Evolutionary conservation across 2,113 vertebrate species (phyloP), one percentile per base, ranked within the genome.

Genomic region (Ellobius talpinus): DNA sequence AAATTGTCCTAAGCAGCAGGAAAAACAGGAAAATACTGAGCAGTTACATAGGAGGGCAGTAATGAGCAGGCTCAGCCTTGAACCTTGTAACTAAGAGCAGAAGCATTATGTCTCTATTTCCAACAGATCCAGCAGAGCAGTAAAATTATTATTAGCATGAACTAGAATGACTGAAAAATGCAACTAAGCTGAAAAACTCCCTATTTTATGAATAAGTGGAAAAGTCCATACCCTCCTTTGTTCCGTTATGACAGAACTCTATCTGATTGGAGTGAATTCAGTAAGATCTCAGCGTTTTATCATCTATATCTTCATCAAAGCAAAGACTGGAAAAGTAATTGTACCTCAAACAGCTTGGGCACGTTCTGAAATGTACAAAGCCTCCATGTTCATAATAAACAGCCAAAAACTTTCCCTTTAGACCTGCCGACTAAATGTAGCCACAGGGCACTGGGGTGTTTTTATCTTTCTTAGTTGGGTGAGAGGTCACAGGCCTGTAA

Each of bases 31-130:
- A 6, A 61, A 23, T 12, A 58, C 7, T 19, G 17, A 21, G 23
- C 7, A 61, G 3, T 1, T 13, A 50, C 3, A 3, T 33, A 87
- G 24, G 23, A 79, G 6, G 13, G 3, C n/a, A 76, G 39, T 16
- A 6, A 39, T 11, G 7, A 52, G 12, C 0, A 4, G 11, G 52
- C n/a, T 2, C 21, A 65, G 10, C 3, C 10, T 7, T 42, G 61
- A 42, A 65, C 17, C 45, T 66, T 61, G 8, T 42, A 39, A 39
- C 11, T 19, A 31, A 55, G 13, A 19, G 16, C 77, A 21, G 47
- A 33, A 52, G 11, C 3, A 16, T 31, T 66, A 65, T 31, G 21
- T 65, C n/a, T 88, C n/a, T 55, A 16, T 26, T 24, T 5, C 29
- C 58, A 33, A 7, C 24, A 91, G 76, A 65, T 50, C 6, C 39